Evolutionary conservation across 2,797 vertebrate species (phyloP), one percentile per base, ranked within the genome.

Genomic region (Sebastes taczanowskii): DNA sequence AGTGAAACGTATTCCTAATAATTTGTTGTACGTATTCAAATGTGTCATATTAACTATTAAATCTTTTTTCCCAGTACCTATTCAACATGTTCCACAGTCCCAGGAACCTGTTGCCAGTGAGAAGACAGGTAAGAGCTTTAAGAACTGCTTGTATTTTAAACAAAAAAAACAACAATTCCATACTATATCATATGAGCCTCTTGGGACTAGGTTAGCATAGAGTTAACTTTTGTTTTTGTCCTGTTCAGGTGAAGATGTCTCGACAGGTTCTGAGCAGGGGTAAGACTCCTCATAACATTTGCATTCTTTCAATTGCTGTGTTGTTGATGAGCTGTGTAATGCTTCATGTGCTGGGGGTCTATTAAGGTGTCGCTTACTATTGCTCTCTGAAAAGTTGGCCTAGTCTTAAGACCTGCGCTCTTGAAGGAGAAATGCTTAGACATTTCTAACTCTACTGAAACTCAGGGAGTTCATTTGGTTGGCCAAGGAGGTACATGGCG

Each of bases 261-360:
- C 91, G 0, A 74, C 93, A 62, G 91, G 94, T 88, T 92, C 95
- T 23, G 96, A 96, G 67, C 95, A 94, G 73, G 96, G 96, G 96
- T 96, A 94, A 96, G 96, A 86, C 46, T 84, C 16, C 59, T 83
- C n/a, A 27, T 76, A 29, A 73, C 20, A 73, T 72, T 65, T 77
- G 23, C 56, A 8, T 34, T 25, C n/a, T 52, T 80, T 35, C 18
- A 46, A 56, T 62, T 59, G 64, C 22, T 76, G n/a, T 69, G 25
- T 73, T 72, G 30, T 49, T 86, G 42, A 69, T 62, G 52, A 66
- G 29, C 29, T 77, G 18, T 80, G 58, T 27, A 61, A 72, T 88
- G 60, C 53, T 86, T 80, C 65, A 30, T 76, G 67, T 78, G 67
- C 49, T 75, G 76, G 79, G 83, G 83, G 82, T 81, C 76, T 77